These are phyloP conservation scores for Mycetomoellerius zeteki DNA, from an alignment of 1,140 invertebrate species.

Conservation along the genomic window DNA sequence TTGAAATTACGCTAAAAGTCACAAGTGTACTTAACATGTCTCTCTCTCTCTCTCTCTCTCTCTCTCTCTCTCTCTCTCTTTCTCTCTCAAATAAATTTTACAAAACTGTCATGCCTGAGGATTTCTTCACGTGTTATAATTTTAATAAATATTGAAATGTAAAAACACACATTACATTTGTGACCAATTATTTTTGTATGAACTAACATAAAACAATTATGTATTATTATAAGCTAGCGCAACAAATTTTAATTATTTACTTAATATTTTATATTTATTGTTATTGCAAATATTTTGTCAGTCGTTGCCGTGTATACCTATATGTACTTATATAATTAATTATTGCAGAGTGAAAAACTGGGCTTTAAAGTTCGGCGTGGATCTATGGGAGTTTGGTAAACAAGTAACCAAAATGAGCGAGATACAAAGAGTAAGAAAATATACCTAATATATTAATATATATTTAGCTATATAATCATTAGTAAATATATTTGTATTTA, in stretches of 20 bases:
- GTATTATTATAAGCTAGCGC: background rate
- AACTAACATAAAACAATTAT: background rate
- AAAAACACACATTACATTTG: background rate
- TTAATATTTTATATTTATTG: background rate
- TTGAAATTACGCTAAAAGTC: background rate
- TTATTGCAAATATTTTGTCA: background rate
- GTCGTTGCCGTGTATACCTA: background rate
- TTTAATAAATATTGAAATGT: constrained; percentile 1
- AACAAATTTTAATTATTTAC: background rate
- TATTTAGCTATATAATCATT: background rate
- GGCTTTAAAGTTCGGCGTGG: constrained; percentile 95
- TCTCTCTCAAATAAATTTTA: constrained; percentile 13
- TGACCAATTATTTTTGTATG: background rate
- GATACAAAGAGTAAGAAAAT: constrained; percentile 92
- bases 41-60: background rate
- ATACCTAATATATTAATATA: constrained; percentile 8
- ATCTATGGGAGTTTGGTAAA: constrained; percentile 95
- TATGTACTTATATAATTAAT: constrained; percentile 7
- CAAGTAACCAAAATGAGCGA: constrained; percentile 95
- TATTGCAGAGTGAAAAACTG: constrained; percentile 95
- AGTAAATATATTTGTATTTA: background rate
- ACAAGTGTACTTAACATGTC: background rate
- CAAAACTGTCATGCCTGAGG: background rate
- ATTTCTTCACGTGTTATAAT: background rate
- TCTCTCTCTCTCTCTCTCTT: too few species aligned